Conservation (phyloP, 2,797 vertebrate genomes). For the Ispidina picta region DNA sequence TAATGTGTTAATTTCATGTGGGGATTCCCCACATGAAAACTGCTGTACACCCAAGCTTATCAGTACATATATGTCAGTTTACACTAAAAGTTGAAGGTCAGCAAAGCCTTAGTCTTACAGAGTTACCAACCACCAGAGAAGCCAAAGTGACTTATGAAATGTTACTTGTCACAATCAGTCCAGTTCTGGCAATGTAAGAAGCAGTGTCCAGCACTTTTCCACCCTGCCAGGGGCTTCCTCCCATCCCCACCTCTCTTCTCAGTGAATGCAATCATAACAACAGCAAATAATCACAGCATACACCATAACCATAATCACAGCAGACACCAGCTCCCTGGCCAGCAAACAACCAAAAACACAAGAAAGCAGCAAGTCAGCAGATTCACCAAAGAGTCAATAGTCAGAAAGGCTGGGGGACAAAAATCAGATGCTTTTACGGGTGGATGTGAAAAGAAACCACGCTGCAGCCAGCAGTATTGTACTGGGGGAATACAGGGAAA, state of each 20-base stretch:
- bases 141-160: neutral
- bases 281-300: neutral
- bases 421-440: neutral
- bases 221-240: neutral
- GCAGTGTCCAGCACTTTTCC: neutral
- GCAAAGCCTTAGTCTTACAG: neutral
- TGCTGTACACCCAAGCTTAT: neutral
- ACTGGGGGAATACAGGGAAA: neutral
- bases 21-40: neutral
- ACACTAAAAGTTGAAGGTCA: neutral
- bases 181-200: neutral
- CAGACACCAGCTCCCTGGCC: neutral
- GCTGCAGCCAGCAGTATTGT: neutral
- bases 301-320: conserved; percentile 13
- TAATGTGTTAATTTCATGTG: too few relatives aligned
- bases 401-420: neutral
- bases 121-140: neutral
- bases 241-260: neutral
- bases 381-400: neutral
- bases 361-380: neutral
- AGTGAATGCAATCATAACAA: conserved; percentile 45
- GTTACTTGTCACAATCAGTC: neutral
- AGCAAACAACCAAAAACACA: conserved; percentile 29
- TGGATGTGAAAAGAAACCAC: neutral
- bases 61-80: neutral